Percentiles rank a stretch among this genome's conserved stretches.
These are phyloP conservation scores for Huso huso DNA, from an alignment of 2,797 vertebrate species.

Conservation along the genomic window DNA sequence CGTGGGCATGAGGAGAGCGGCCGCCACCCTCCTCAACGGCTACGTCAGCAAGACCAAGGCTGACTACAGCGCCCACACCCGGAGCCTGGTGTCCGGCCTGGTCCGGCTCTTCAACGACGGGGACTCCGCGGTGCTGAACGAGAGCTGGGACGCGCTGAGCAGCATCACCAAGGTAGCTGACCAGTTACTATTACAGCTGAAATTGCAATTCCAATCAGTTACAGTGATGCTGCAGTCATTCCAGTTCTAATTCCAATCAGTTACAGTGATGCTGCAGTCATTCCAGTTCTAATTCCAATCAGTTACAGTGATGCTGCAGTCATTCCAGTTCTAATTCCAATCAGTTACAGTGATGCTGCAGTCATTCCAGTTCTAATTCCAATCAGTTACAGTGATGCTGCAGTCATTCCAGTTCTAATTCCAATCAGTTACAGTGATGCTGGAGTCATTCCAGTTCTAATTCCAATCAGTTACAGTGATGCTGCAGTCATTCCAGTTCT, in stretches of 20 bases:
- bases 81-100: slow-evolving; percentile 80
- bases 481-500: background rate
- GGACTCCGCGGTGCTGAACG: slow-evolving; percentile 75
- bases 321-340: background rate
- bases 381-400: background rate
- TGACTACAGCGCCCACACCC: slow-evolving; percentile 81
- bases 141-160: slow-evolving; percentile 96
- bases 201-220: background rate
- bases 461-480: background rate
- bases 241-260: no score
- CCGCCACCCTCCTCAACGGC: slow-evolving; percentile 82
- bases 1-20: slow-evolving; percentile 79
- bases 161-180: slow-evolving; percentile 84
- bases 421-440: background rate
- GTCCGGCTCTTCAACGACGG: slow-evolving; percentile 89
- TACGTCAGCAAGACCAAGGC: slow-evolving; percentile 89
- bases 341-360: background rate
- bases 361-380: background rate
- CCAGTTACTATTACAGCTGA: background rate
- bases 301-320: background rate
- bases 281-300: no score
- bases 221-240: background rate
- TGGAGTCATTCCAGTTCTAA: background rate
- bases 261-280: background rate
- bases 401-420: background rate